A percentile compares a stretch with the other conserved stretches of the same genome.
phyloP scores from a whole-genome alignment of 2,113 vertebrate species.

The Syrmaticus mikado region DNA sequence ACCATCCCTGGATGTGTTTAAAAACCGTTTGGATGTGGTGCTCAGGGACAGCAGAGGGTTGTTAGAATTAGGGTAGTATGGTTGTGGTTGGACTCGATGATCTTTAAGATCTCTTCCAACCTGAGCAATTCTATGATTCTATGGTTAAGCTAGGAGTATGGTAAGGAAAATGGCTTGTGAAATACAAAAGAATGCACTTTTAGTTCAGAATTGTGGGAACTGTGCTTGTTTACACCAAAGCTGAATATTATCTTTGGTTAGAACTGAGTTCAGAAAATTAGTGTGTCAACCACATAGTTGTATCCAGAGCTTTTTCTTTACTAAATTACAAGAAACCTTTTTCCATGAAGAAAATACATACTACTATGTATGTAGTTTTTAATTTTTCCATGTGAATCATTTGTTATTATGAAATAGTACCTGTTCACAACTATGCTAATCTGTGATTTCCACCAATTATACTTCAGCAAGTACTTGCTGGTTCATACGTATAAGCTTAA shows the following conservation, averaged over 20 bases:
- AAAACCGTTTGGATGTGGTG: no score
- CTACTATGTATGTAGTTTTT: background rate
- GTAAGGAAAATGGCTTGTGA: background rate
- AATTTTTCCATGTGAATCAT: background rate
- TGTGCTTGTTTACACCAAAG: background rate
- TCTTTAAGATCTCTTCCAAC: no score
- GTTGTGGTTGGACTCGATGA: no score
- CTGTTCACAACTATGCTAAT: background rate
- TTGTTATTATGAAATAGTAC: background rate
- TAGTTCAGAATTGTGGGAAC: background rate
- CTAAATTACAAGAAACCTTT: background rate
- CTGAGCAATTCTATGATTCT: no score
- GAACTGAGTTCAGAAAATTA: background rate
- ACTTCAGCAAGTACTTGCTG: background rate
- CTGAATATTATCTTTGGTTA: background rate
- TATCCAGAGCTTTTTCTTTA: background rate
- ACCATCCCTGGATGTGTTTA: no score
- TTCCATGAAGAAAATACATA: background rate
- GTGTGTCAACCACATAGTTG: background rate
- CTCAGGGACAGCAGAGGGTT: no score
- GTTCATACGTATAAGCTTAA: background rate
- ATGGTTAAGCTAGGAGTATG: background rate
- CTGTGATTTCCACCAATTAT: background rate
- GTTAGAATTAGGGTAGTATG: no score
- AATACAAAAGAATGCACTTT: background rate